phyloP scores from a whole-genome alignment of 2,113 vertebrate genomes.

The Cromileptes altivelis region DNA sequence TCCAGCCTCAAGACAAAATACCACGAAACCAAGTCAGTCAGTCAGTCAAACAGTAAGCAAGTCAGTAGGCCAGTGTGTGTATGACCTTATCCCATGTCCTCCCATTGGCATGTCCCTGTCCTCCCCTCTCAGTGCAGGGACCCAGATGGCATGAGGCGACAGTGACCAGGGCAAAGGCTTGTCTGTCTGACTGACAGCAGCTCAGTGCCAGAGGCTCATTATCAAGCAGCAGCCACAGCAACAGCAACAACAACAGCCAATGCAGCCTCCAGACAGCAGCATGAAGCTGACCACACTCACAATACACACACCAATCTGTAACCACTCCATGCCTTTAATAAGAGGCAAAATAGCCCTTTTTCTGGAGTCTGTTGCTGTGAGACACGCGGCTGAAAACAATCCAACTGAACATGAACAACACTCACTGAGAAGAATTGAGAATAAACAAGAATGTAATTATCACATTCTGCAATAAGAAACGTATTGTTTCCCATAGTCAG shows the following conservation, averaged over 20 bases:
- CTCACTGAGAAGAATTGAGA: background rate
- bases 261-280: constrained; percentile 49
- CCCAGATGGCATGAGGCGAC: constrained; percentile 65
- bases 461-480: background rate
- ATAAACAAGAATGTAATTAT: background rate
- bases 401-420: background rate
- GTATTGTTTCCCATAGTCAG: background rate
- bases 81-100: constrained; percentile 58
- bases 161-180: constrained; percentile 61
- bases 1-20: background rate
- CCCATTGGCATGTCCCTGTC: constrained; percentile 55
- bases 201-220: constrained; percentile 72
- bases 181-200: constrained; percentile 73
- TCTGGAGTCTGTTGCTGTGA: background rate
- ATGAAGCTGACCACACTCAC: constrained; percentile 46
- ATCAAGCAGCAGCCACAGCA: constrained; percentile 65
- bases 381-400: background rate
- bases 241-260: constrained; percentile 51
- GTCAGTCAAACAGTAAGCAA: constrained; percentile 26
- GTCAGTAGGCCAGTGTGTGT: constrained; percentile 40
- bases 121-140: constrained; percentile 54
- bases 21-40: background rate
- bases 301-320: constrained; percentile 48
- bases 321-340: constrained; percentile 36
- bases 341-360: constrained; percentile 17